Evolutionary conservation across 2,797 vertebrate genomes (phyloP).

Genomic region (Sternarchorhynchus goeldii): DNA sequence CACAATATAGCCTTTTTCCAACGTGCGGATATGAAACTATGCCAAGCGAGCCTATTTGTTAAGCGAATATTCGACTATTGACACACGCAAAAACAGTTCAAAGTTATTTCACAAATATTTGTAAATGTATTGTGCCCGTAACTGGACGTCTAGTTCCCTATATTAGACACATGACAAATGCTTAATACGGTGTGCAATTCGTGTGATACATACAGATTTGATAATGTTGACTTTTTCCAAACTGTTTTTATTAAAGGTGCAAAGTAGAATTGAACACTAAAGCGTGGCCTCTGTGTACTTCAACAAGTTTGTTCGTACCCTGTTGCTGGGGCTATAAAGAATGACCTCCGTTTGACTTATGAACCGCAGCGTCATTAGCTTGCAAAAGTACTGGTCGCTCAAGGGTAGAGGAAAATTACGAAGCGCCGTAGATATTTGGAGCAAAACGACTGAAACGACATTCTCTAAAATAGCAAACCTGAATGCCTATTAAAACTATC

Average conservation of each 20-base stretch:
- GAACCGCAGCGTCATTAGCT: constrained; percentile 67
- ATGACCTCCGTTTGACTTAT: constrained; percentile 85
- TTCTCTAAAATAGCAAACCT: background rate
- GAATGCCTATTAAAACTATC: background rate
- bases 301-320: constrained; percentile 67
- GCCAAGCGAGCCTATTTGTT: no score
- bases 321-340: constrained; percentile 64
- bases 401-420: constrained; percentile 44
- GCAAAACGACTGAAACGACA: background rate
- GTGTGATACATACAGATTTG: no score
- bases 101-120: background rate
- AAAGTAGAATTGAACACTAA: constrained; percentile 38
- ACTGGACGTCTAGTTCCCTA: no score
- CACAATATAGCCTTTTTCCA: no score
- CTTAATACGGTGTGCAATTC: background rate
- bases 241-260: constrained; percentile 28
- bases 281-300: constrained; percentile 50
- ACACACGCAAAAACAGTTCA: background rate
- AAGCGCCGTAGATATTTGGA: constrained; percentile 41
- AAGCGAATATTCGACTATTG: no score
- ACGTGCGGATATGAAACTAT: no score
- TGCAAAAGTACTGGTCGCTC: constrained; percentile 47
- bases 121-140: no score
- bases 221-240: constrained; percentile 20
- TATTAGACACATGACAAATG: background rate